phyloP scores from a whole-genome alignment of 2,113 vertebrate species.

The Protobothrops mucrosquamatus region DNA sequence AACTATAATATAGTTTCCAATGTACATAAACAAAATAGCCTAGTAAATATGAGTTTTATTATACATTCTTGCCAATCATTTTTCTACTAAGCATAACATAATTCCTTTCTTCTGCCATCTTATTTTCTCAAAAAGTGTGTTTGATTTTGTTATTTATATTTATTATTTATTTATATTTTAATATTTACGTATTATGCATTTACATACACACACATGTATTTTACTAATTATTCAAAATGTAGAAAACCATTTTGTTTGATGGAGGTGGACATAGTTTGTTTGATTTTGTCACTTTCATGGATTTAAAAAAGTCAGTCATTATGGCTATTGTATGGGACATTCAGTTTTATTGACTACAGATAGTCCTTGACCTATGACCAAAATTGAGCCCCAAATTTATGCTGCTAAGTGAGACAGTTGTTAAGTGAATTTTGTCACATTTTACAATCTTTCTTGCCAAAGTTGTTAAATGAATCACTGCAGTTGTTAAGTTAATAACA shows the following conservation, averaged over 20 bases:
- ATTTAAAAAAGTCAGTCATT: neutral
- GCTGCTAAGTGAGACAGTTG: neutral
- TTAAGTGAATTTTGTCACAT: too few species aligned
- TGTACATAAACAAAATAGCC: slow-evolving; percentile 7
- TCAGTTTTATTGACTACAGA: neutral
- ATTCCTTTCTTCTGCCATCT: neutral
- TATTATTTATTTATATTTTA: neutral
- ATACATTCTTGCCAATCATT: neutral
- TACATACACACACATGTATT: neutral
- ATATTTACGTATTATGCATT: neutral
- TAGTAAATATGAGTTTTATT: neutral
- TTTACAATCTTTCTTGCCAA: too few species aligned
- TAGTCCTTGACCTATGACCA: neutral
- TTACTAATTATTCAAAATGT: neutral
- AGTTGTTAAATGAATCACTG: too few species aligned
- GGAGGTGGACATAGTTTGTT: neutral
- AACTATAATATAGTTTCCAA: neutral
- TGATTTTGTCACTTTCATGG: neutral
- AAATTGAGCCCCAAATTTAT: neutral
- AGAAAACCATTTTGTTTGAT: neutral
- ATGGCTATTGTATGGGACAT: neutral
- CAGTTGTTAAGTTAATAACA: too few species aligned
- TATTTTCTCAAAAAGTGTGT: neutral
- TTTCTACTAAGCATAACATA: neutral
- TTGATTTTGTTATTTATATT: neutral